phyloP scores from a whole-genome alignment of 1,140 invertebrate species.

The Luehdorfia chinensis region DNA sequence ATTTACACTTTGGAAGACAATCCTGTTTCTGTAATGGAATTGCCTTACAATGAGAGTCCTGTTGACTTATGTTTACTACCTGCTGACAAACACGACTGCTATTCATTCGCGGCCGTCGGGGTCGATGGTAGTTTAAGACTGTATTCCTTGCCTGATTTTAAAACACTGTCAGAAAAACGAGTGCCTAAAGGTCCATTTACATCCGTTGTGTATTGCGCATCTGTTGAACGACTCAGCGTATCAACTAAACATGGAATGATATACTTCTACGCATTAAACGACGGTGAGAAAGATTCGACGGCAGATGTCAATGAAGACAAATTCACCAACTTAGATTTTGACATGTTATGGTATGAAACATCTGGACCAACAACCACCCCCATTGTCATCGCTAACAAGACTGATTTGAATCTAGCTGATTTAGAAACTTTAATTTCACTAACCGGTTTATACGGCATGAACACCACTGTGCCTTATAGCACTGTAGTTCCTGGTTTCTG shows the following conservation, averaged over 20 bases:
- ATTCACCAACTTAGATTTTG: conserved; percentile 62
- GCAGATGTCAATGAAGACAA: conserved; percentile 83
- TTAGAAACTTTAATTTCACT: conserved; percentile 59
- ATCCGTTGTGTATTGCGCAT: conserved; percentile 86
- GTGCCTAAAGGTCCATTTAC: conserved; percentile 84
- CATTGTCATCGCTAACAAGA: conserved; percentile 64
- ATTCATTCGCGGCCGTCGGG: conserved; percentile 76
- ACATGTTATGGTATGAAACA: conserved; percentile 62
- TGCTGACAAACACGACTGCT: conserved; percentile 58
- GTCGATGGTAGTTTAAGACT: conserved; percentile 83
- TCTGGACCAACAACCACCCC: conserved; percentile 76
- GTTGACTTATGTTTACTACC: conserved; percentile 83
- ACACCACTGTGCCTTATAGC: conserved; percentile 82
- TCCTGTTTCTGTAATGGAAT: conserved; percentile 80
- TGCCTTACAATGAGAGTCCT: conserved; percentile 81
- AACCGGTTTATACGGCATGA: conserved; percentile 71
- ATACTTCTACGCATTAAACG: conserved; percentile 88
- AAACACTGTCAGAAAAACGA: conserved; percentile 80
- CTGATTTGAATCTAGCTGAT: conserved; percentile 53
- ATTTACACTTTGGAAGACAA: conserved; percentile 74
- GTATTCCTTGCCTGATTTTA: conserved; percentile 81
- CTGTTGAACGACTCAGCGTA: conserved; percentile 90
- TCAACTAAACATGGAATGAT: conserved; percentile 87
- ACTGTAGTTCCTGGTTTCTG: conserved; percentile 95
- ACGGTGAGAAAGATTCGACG: conserved; percentile 82